Evolutionary conservation across 2,797 vertebrate genomes (phyloP).

Genomic region (Thalassophryne amazonica): DNA sequence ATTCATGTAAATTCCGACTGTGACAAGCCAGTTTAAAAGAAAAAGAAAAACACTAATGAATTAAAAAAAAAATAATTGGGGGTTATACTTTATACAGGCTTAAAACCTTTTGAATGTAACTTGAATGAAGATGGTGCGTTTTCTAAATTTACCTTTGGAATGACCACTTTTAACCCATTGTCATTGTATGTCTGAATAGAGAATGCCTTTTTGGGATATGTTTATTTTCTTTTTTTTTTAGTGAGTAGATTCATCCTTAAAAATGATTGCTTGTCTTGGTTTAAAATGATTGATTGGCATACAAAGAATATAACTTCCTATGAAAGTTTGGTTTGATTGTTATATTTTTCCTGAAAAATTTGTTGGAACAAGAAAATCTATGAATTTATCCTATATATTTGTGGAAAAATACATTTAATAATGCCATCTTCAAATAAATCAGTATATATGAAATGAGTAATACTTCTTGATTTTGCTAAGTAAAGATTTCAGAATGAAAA

Average conservation of each 20-base stretch:
- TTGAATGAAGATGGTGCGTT: neutral
- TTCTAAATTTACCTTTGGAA: neutral
- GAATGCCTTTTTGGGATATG: slow-evolving; percentile 53
- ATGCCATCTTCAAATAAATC: slow-evolving; percentile 11
- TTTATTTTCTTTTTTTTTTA: slow-evolving; percentile 26
- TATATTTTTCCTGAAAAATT: slow-evolving; percentile 44
- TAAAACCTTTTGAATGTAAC: no score
- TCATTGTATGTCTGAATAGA: slow-evolving; percentile 47
- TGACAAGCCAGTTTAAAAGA: no score
- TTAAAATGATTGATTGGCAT: slow-evolving; percentile 4
- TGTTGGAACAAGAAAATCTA: slow-evolving; percentile 39
- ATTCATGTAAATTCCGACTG: no score
- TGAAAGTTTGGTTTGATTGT: slow-evolving; percentile 32
- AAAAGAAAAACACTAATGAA: no score
- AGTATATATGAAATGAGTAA: slow-evolving; percentile 17
- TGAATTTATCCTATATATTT: slow-evolving; percentile 69
- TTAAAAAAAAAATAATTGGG: no score
- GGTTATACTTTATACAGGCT: no score
- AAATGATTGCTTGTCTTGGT: slow-evolving; percentile 22
- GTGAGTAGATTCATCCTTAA: slow-evolving; percentile 14
- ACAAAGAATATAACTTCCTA: neutral
- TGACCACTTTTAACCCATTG: slow-evolving; percentile 30
- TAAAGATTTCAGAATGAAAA: no score
- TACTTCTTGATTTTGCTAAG: slow-evolving; percentile 11
- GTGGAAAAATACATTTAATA: slow-evolving; percentile 66